These are phyloP conservation scores for Grammomys dolichurus DNA, from an alignment of 2,113 vertebrate genomes.

Conservation along the genomic window DNA sequence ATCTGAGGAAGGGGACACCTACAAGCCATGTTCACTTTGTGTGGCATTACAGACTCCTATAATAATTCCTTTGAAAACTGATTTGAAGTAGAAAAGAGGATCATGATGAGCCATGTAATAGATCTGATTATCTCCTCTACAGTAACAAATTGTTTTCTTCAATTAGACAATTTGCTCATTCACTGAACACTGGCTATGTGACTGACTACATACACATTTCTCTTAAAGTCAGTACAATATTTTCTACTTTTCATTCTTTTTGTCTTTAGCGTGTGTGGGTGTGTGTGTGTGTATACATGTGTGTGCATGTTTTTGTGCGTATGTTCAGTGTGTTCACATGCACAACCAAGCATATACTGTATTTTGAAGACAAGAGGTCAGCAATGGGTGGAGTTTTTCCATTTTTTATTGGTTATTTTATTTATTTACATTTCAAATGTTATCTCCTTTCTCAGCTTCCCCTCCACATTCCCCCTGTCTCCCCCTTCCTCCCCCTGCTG, in stretches of 20 bases:
- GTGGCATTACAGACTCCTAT: not conserved
- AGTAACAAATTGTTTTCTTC: not conserved
- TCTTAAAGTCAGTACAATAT: no score
- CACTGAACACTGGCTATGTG: not conserved
- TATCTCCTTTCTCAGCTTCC: no score
- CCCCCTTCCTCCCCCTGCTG: no score
- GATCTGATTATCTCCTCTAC: accelerated
- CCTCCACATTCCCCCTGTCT: no score
- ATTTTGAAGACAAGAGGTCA: not conserved
- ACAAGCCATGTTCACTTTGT: not conserved
- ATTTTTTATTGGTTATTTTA: no score
- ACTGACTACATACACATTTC: accelerated
- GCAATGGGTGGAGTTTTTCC: no score
- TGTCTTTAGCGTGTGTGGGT: not conserved
- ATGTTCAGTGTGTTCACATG: not conserved
- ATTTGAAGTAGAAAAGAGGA: not conserved
- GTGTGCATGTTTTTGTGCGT: not conserved
- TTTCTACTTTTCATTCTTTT: not conserved
- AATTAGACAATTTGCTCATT: not conserved
- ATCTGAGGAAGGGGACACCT: no score
- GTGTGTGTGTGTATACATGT: not conserved
- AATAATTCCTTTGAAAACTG: not conserved
- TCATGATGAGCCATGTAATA: not conserved
- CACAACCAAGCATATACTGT: not conserved
- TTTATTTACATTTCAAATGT: no score